phyloP scores from a whole-genome alignment of 2,113 vertebrate genomes.

The Aegotheles bennettii region DNA sequence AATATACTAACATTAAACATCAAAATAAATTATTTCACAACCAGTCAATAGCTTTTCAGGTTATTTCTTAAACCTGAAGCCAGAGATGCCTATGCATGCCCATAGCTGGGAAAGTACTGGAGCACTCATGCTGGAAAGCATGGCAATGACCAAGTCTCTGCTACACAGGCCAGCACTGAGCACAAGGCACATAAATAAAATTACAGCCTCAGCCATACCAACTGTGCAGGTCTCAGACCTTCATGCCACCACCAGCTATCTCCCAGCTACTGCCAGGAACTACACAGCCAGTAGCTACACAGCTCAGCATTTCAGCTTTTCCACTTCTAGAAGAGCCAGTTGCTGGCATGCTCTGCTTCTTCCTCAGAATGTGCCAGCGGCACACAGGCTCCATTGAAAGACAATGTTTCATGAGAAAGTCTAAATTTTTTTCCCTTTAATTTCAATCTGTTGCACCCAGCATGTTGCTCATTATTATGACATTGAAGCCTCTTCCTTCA shows the following conservation, averaged over 20 bases:
- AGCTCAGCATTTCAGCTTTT: not conserved
- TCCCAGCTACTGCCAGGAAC: not conserved
- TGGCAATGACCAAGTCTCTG: not conserved
- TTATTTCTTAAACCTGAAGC: not conserved
- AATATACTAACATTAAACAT: not conserved
- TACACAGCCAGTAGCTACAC: not conserved
- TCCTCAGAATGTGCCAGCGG: not conserved
- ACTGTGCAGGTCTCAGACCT: not conserved
- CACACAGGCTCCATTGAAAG: not conserved
- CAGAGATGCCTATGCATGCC: fast-evolving
- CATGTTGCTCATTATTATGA: not conserved
- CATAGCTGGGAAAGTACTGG: not conserved
- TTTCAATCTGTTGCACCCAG: constrained; percentile 4
- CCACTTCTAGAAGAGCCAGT: not conserved
- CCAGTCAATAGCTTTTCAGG: not conserved
- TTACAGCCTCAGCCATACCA: not conserved
- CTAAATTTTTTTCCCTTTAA: not conserved
- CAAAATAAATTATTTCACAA: not conserved
- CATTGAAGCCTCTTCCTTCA: not conserved
- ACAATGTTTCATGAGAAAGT: not conserved
- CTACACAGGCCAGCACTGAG: not conserved
- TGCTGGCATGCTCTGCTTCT: not conserved
- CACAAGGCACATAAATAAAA: not conserved
- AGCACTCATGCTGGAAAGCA: fast-evolving
- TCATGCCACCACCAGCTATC: not conserved